These are phyloP conservation scores for Leucosticte australis DNA, from an alignment of 2,113 vertebrate genomes.

Conservation along the genomic window DNA sequence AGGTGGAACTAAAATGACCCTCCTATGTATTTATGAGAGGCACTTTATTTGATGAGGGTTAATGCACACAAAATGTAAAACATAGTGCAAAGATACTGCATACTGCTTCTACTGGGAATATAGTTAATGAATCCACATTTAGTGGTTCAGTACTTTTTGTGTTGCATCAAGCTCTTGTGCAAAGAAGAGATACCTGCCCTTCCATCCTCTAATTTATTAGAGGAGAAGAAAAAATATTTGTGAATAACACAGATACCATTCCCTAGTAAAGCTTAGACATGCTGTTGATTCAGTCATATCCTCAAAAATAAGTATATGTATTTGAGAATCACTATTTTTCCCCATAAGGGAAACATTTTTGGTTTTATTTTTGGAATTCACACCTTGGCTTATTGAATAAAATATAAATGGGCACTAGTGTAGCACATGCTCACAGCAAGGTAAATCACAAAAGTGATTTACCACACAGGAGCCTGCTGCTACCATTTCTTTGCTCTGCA, in stretches of 20 bases:
- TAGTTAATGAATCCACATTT: neutral
- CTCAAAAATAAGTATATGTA: neutral
- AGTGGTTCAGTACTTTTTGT: neutral
- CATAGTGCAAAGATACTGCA: neutral
- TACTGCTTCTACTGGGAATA: neutral
- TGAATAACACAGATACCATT: neutral
- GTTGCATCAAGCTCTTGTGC: neutral
- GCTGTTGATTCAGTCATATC: neutral
- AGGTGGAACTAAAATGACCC: neutral
- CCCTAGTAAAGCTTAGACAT: neutral
- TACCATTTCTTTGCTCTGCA: neutral
- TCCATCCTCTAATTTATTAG: neutral
- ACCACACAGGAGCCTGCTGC: neutral
- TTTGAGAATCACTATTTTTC: neutral
- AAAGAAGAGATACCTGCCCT: neutral
- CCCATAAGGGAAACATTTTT: neutral
- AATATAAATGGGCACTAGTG: neutral
- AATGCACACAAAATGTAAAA: neutral
- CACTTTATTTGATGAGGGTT: neutral
- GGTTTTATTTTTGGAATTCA: neutral
- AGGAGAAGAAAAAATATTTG: neutral
- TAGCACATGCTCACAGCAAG: neutral
- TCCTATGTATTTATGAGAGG: neutral
- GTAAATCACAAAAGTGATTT: constrained; percentile 13
- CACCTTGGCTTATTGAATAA: neutral